Conservation (phyloP, 2,797 vertebrate genomes). For the Chaunax sp. region DNA sequence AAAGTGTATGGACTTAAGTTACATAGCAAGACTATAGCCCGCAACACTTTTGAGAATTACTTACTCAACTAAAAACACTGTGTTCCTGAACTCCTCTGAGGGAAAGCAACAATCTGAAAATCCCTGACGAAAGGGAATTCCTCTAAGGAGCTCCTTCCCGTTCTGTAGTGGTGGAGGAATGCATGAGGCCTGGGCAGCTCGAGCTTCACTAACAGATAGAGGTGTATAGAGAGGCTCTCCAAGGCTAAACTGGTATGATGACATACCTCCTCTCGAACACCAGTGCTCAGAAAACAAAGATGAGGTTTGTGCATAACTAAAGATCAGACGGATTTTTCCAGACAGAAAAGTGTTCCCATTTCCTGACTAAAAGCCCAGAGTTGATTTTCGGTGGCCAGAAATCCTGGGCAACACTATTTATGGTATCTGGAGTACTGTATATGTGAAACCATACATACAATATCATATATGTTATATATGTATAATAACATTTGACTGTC, state of each 20-base stretch:
- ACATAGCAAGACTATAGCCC: slow-evolving; percentile 11
- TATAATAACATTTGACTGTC: neutral
- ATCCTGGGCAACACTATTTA: slow-evolving; percentile 13
- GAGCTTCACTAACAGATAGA: slow-evolving; percentile 55
- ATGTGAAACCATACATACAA: slow-evolving; percentile 35
- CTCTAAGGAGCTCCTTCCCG: slow-evolving; percentile 56
- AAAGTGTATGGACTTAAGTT: neutral
- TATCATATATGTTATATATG: too few species aligned
- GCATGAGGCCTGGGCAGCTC: slow-evolving; percentile 60
- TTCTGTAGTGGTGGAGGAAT: slow-evolving; percentile 63
- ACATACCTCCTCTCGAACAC: slow-evolving; percentile 70
- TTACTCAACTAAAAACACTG: slow-evolving; percentile 40
- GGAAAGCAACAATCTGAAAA: slow-evolving; percentile 48
- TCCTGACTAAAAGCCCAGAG: slow-evolving; percentile 40
- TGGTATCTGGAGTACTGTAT: slow-evolving; percentile 27
- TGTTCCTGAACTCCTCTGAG: slow-evolving; percentile 46
- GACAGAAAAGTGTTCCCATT: slow-evolving; percentile 38
- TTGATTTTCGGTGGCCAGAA: slow-evolving; percentile 35
- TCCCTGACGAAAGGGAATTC: slow-evolving; percentile 64
- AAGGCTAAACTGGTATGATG: slow-evolving; percentile 65
- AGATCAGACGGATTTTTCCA: slow-evolving; percentile 48
- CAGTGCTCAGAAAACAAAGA: slow-evolving; percentile 63
- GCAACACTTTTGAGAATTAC: slow-evolving; percentile 1
- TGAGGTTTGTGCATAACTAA: slow-evolving; percentile 24
- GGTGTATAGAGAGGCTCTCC: slow-evolving; percentile 45